phyloP scores from a whole-genome alignment of 2,113 vertebrate species.

The Pseudois nayaur region DNA sequence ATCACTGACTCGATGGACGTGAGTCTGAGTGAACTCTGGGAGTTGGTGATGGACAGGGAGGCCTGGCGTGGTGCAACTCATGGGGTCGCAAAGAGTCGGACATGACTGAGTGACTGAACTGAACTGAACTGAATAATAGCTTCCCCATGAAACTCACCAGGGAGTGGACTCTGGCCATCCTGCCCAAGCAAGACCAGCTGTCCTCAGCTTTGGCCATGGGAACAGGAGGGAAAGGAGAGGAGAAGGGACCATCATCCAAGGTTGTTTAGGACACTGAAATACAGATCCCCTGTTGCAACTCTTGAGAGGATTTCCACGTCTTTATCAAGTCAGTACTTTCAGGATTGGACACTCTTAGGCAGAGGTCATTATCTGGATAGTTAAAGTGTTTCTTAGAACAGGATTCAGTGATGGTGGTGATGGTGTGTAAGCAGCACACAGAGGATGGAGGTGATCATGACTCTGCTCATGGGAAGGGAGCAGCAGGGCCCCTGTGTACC shows the following conservation, averaged over 20 bases:
- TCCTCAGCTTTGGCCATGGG: background rate
- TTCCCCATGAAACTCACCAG: background rate
- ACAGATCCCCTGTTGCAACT: background rate
- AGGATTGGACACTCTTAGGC: background rate
- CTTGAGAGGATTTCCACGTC: background rate
- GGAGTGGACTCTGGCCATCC: background rate
- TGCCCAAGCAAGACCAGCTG: background rate
- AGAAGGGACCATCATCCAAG: no score
- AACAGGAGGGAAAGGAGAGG: background rate
- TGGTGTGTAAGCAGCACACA: background rate
- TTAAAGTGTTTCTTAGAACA: background rate
- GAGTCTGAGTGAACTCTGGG: no score
- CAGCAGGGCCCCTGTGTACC: rapidly evolving
- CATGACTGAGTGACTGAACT: no score
- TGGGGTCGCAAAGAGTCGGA: no score
- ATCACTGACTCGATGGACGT: no score
- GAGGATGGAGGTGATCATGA: background rate
- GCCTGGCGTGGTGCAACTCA: no score
- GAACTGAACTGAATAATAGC: background rate
- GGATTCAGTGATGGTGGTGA: background rate
- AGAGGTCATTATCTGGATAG: background rate
- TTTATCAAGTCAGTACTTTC: background rate
- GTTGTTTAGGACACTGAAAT: background rate
- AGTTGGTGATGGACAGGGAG: no score
- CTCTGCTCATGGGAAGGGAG: rapidly evolving